Conservation (phyloP, 2,888 invertebrate species). For the Beris morrisii region DNA sequence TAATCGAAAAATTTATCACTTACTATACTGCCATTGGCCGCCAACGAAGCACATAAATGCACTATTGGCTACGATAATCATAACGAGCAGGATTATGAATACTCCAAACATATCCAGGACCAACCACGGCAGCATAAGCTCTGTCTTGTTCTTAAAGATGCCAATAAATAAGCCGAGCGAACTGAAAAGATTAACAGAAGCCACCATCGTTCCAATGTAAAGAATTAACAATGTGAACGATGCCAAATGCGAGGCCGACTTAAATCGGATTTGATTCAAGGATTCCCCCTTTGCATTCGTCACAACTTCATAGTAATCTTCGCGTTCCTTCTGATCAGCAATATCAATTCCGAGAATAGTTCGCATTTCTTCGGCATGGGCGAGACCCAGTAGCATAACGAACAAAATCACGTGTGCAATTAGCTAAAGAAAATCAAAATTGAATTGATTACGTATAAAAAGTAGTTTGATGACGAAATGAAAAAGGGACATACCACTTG, state of each 20-base stretch:
- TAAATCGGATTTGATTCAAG: conserved; percentile 50
- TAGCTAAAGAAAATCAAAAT: conserved; percentile 44
- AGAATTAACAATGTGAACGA: conserved; percentile 50
- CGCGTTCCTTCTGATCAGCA: conserved; percentile 53
- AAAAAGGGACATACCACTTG: conserved; percentile 50
- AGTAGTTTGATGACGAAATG: not conserved
- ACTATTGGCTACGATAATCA: conserved; percentile 37
- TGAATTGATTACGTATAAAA: not conserved
- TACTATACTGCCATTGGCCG: conserved; percentile 50
- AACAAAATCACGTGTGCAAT: conserved; percentile 53
- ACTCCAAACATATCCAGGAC: conserved; percentile 48
- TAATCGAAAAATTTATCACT: conserved; percentile 38
- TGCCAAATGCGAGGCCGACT: conserved; percentile 50
- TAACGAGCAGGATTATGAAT: conserved; percentile 11
- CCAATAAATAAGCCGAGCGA: conserved; percentile 52
- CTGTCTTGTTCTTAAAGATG: conserved; percentile 51
- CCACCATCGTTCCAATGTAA: conserved; percentile 46
- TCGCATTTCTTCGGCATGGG: conserved; percentile 55
- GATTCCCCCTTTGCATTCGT: conserved; percentile 44
- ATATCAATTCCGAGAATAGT: conserved; percentile 52
- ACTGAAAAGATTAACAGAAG: conserved; percentile 49
- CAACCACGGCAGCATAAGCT: conserved; percentile 53
- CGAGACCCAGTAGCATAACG: conserved; percentile 51
- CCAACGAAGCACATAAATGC: conserved; percentile 48
- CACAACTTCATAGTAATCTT: conserved; percentile 50